Conservation (phyloP, 2,113 vertebrate species). For the Solea senegalensis region DNA sequence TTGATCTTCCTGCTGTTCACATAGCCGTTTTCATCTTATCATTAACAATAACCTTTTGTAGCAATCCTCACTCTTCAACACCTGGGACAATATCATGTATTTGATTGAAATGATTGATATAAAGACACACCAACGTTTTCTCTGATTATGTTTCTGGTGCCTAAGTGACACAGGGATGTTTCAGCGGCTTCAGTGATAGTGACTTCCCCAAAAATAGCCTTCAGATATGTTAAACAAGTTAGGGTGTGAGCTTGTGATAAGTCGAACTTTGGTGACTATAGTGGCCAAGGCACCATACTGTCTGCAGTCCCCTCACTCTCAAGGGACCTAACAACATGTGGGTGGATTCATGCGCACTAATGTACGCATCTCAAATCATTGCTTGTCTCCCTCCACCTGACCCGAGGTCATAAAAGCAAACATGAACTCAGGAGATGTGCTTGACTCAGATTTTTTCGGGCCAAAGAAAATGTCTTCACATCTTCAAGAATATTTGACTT, state of each 20-base stretch:
- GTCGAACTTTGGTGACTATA: slow-evolving; percentile 32
- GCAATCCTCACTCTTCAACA: no score
- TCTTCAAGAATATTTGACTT: slow-evolving; percentile 28
- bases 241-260: slow-evolving; percentile 44
- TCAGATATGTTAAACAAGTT: slow-evolving; percentile 26
- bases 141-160: no score
- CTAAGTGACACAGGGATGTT: not conserved
- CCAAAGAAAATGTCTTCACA: slow-evolving; percentile 63
- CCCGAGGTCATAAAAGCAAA: slow-evolving; percentile 71
- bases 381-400: slow-evolving; percentile 21
- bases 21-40: no score
- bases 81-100: no score
- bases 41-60: no score
- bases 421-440: slow-evolving; percentile 38
- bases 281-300: slow-evolving; percentile 55
- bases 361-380: slow-evolving; percentile 35
- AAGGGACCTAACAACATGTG: slow-evolving; percentile 19
- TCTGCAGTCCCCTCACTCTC: slow-evolving; percentile 55
- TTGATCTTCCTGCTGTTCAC: no score
- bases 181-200: not conserved
- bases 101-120: no score
- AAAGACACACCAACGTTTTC: no score
- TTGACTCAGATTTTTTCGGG: slow-evolving; percentile 32
- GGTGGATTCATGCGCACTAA: slow-evolving; percentile 16
- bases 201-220: not conserved